Conservation (phyloP, 1,140 invertebrate genomes). For the Elysia chlorotica region DNA sequence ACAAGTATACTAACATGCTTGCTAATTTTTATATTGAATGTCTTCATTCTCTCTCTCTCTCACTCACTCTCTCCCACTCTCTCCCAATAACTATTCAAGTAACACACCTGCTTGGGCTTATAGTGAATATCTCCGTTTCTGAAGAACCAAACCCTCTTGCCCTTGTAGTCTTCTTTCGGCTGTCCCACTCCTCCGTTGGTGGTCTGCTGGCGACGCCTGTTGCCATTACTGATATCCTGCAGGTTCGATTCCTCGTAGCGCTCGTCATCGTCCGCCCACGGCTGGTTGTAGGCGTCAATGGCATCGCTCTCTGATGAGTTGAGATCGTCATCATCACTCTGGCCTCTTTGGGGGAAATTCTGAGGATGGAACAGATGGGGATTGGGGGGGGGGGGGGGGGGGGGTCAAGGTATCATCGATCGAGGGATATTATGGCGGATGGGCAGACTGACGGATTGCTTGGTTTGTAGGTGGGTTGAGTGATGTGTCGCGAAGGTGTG, state of each 20-base stretch:
- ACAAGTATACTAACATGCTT: no score
- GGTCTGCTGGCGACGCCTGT: not conserved
- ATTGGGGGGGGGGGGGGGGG: not conserved
- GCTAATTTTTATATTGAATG: no score
- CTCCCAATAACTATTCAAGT: no score
- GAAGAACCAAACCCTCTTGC: constrained; percentile 80
- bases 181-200: not conserved
- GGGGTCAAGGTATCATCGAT: no score
- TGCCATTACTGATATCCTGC: not conserved
- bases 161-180: no score
- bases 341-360: not conserved
- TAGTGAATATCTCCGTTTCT: constrained; percentile 92
- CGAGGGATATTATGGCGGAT: no score
- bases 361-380: not conserved
- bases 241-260: constrained; percentile 11
- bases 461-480: no score
- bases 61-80: no score
- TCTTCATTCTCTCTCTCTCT: no score
- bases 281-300: not conserved
- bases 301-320: not conserved
- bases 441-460: no score
- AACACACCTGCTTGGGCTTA: constrained; percentile 78
- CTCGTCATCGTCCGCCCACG: not conserved
- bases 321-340: not conserved
- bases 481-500: no score